Base-by-base conservation (phyloP, 2,888 invertebrate genomes). In the Byasa hedistus region DNA sequence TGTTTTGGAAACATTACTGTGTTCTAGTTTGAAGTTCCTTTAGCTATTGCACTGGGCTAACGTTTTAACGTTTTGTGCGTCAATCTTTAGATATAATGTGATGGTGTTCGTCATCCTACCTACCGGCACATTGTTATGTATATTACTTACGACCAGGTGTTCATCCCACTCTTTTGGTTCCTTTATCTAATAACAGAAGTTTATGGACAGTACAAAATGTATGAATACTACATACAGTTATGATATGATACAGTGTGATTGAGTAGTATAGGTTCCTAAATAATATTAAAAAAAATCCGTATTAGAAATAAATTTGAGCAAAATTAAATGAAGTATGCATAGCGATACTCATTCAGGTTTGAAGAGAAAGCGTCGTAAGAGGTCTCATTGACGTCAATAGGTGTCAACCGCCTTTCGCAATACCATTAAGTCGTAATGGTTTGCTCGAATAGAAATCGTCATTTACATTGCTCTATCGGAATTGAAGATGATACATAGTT, bases 301-400 rank as follows among this genome's bases (percentile, higher is more conserved):
- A 44, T 44, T 44, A 44, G 0, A 44, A 17, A 44, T 19, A 44
- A 44, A 44, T 44, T 44, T 15, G 3, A 17, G 19, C 17, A 19
- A 44, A 2, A 1, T 19, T 44, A 15, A 44, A 44, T 44, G 19
- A 15, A 44, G 19, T 44, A 19, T 4, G 3, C 15, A 44, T 17
- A 44, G 19, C 44, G 44, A 44, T 17, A 44, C 44, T 44, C 44
- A 44, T 44, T 44, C 44, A 44, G 44, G 44, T 52, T 52, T n/a
- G 52, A 19, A 19, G n/a, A 52, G 52, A 52, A 52, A 52, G 52
- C 21, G n/a, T n/a, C 52, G 10, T 5, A 21, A 21, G 21, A 21
- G 5, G 48, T 19, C 52, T 52, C 22, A 75, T 72, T 89, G 89
- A 89, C 90, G 90, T 89, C 89, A 89, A 82, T 81, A 74, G 70